A percentile compares a stretch with the other conserved stretches of the same genome.
These are phyloP conservation scores for Drosophila anomalata DNA, from an alignment of 2,888 invertebrate species.

Conservation along the genomic window DNA sequence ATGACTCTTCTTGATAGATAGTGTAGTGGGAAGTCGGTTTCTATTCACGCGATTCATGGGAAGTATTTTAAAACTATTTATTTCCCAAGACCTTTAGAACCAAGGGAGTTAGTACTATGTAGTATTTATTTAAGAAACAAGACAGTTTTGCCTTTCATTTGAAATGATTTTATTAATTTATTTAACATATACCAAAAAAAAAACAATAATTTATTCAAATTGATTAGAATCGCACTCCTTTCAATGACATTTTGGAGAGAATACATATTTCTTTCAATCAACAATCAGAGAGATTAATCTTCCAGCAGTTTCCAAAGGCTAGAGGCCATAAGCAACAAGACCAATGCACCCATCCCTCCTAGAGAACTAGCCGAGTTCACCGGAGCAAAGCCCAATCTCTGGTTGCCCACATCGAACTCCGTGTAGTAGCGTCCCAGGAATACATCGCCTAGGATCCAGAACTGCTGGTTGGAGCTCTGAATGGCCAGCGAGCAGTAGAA, in stretches of 20 bases:
- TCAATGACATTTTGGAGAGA: neutral
- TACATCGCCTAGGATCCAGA: slow-evolving; percentile 98
- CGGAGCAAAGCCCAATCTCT: slow-evolving; percentile 93
- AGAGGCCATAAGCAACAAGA: neutral
- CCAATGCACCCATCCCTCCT: neutral
- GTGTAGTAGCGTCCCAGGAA: slow-evolving; percentile 98
- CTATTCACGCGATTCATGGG: neutral
- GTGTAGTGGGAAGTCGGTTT: neutral
- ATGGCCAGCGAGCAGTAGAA: slow-evolving; percentile 86
- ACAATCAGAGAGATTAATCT: neutral
- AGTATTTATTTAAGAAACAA: too few species aligned
- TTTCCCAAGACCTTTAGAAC: too few species aligned
- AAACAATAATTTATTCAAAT: neutral
- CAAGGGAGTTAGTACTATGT: too few species aligned
- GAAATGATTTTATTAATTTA: neutral
- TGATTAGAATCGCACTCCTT: neutral
- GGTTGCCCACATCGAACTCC: slow-evolving; percentile 94
- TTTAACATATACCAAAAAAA: neutral
- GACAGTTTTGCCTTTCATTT: neutral
- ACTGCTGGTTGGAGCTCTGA: slow-evolving; percentile 89
- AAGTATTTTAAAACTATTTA: too few species aligned
- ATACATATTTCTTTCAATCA: neutral
- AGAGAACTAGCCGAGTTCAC: slow-evolving; percentile 57
- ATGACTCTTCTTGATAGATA: neutral
- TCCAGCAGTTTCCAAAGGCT: neutral